These are phyloP conservation scores for Falco berigora DNA, from an alignment of 2,797 vertebrate genomes.

Conservation along the genomic window DNA sequence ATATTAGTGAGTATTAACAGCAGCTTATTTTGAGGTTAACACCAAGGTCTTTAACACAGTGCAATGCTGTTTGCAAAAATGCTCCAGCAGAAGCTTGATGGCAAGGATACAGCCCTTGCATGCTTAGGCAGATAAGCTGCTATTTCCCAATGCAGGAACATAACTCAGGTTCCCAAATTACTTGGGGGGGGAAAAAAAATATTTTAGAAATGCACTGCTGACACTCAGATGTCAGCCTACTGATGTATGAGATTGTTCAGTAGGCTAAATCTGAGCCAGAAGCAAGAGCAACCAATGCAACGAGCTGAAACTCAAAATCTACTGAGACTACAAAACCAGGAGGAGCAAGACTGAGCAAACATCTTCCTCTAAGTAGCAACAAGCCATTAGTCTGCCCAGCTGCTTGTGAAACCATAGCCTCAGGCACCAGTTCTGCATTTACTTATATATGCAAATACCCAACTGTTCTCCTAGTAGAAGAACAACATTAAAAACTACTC, in stretches of 20 bases:
- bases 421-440: not conserved
- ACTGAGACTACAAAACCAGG: not conserved
- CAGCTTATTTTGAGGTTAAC: slow-evolving; percentile 44
- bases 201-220: not conserved
- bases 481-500: not conserved
- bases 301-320: not conserved
- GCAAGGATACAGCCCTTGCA: not conserved
- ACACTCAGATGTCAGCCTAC: not conserved
- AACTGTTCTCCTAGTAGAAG: not conserved
- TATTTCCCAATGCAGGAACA: not conserved
- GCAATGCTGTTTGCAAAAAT: not conserved
- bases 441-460: not conserved
- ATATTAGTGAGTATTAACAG: slow-evolving; percentile 6
- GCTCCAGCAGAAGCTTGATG: not conserved
- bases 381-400: not conserved
- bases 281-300: not conserved
- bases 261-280: not conserved
- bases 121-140: not conserved
- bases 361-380: not conserved
- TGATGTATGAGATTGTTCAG: accelerated
- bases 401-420: not conserved
- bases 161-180: not conserved
- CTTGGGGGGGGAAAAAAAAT: too few species aligned
- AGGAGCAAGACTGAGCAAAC: not conserved
- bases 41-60: not conserved